phyloP scores from a whole-genome alignment of 2,888 invertebrate species.

The Catotricha subobsoleta region DNA sequence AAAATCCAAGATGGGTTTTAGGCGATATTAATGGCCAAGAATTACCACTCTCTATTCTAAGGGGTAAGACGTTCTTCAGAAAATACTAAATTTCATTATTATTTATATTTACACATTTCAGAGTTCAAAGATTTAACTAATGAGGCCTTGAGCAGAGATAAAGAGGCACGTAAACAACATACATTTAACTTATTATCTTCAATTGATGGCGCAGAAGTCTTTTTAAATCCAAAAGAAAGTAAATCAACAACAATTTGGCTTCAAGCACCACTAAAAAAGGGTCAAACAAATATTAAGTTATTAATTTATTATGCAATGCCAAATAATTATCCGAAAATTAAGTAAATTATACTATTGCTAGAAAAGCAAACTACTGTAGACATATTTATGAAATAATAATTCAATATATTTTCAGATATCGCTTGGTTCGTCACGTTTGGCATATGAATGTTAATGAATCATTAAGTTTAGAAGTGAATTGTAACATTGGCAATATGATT shows the following conservation, averaged over 20 bases:
- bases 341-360: constrained; percentile 14
- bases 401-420: constrained; percentile 28
- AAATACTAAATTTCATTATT: not conserved
- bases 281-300: constrained; percentile 43
- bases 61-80: constrained; percentile 17
- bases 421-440: constrained; percentile 46
- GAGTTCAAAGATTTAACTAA: constrained; percentile 24
- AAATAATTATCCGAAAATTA: constrained; percentile 22
- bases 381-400: not conserved
- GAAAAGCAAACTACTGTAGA: not conserved
- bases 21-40: constrained; percentile 19
- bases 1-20: constrained; percentile 26
- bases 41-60: constrained; percentile 24
- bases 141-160: constrained; percentile 27
- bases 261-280: constrained; percentile 46
- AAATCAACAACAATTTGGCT: constrained; percentile 38
- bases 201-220: constrained; percentile 13
- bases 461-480: constrained; percentile 34
- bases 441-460: constrained; percentile 42
- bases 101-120: constrained; percentile 9
- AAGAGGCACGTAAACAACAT: constrained; percentile 27
- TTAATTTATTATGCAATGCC: constrained; percentile 53
- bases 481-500: constrained; percentile 33
- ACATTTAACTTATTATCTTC: constrained; percentile 23
- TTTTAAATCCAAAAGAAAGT: constrained; percentile 23